phyloP scores from a whole-genome alignment of 1,140 invertebrate species.

The Rhynchophorus ferrugineus region DNA sequence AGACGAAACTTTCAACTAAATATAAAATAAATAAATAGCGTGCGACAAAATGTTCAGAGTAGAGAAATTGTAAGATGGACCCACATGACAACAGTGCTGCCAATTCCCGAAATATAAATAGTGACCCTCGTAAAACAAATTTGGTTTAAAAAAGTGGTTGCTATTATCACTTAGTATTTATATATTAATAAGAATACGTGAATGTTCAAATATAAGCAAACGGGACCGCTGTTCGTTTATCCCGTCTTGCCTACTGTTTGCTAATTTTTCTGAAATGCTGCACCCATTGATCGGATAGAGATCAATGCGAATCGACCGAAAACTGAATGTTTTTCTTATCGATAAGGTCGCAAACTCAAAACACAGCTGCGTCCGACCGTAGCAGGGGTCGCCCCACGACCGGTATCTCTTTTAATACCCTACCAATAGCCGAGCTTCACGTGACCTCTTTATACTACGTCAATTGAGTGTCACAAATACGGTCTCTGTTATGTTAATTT shows the following conservation, averaged over 20 bases:
- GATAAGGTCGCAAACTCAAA: neutral
- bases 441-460: constrained; percentile 36
- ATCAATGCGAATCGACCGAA: neutral
- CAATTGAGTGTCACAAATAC: constrained; percentile 40
- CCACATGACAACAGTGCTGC: no score
- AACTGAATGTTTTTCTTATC: neutral
- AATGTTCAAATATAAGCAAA: no score
- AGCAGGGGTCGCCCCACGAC: constrained; percentile 6
- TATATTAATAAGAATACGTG: no score
- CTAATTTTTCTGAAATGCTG: neutral
- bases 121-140: no score
- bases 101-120: no score
- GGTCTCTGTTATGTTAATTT: constrained; percentile 36
- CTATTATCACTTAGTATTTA: no score
- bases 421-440: constrained; percentile 34
- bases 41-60: no score
- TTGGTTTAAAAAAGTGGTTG: no score
- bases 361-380: neutral
- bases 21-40: no score
- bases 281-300: neutral
- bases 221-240: no score
- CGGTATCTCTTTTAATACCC: constrained; percentile 37
- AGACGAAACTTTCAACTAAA: no score
- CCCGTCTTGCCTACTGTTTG: neutral
- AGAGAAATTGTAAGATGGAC: no score